These are phyloP conservation scores for Apoda limacodes DNA, from an alignment of 2,888 invertebrate genomes.

Conservation along the genomic window DNA sequence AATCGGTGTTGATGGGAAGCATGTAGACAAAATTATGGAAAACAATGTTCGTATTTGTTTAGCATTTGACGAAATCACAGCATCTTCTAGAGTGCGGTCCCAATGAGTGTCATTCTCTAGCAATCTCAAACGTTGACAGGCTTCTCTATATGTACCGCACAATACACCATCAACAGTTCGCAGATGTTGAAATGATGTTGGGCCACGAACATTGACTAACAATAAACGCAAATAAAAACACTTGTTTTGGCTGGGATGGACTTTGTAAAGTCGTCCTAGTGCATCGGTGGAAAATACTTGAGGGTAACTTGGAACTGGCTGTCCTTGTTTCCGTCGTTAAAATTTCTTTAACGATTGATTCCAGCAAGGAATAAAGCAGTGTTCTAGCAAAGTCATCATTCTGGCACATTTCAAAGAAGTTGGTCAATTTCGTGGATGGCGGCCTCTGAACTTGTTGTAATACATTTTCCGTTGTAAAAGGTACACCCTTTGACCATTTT, in stretches of 20 bases:
- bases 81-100: conserved; percentile 20
- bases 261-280: conserved; percentile 32
- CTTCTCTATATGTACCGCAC: conserved; percentile 22
- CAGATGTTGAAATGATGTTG: conserved; percentile 17
- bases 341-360: conserved; percentile 20
- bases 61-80: conserved; percentile 19
- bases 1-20: conserved; percentile 18
- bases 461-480: conserved; percentile 14
- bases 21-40: conserved; percentile 20
- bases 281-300: conserved; percentile 28
- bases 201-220: too few species aligned
- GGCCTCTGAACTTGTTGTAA: conserved; percentile 16
- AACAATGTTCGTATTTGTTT: conserved; percentile 22
- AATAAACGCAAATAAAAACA: conserved; percentile 31
- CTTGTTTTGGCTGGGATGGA: conserved; percentile 29
- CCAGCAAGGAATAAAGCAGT: conserved; percentile 20
- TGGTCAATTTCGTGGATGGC: conserved; percentile 21
- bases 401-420: conserved; percentile 20
- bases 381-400: conserved; percentile 21
- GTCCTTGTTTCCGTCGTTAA: conserved; percentile 21
- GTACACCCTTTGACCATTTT: too few species aligned
- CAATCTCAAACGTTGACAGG: conserved; percentile 21
- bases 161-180: conserved; percentile 23
- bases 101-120: conserved; percentile 22
- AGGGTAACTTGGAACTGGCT: conserved; percentile 21